Percentiles rank a stretch among this genome's conserved stretches.
Conservation (phyloP, 2,113 vertebrate species). For the Podocnemis expansa region DNA sequence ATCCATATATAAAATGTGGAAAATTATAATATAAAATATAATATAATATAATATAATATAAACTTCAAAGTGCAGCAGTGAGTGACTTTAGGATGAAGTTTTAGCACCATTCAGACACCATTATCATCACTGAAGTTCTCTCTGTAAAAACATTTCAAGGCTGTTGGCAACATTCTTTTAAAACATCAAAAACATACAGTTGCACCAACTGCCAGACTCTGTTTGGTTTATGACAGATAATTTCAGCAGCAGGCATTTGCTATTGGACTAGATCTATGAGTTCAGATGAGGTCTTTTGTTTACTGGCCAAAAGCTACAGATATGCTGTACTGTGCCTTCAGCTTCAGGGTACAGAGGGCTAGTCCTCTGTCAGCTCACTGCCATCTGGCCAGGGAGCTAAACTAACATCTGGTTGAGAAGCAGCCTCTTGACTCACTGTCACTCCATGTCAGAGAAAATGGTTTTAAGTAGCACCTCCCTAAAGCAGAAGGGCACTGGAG, state of each 20-base stretch:
- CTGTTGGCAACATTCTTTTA: neutral
- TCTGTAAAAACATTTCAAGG: neutral
- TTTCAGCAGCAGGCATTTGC: constrained; percentile 26
- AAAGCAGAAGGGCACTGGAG: neutral
- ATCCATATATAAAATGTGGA: neutral
- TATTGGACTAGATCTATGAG: constrained; percentile 14
- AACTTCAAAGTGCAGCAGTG: rapidly evolving
- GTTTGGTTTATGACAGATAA: neutral
- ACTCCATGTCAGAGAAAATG: neutral
- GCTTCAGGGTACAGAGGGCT: constrained; percentile 26
- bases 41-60: neutral
- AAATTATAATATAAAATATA: neutral
- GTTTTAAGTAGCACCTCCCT: neutral
- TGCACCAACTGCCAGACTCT: neutral
- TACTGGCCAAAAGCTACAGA: constrained; percentile 16
- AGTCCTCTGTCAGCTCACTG: neutral
- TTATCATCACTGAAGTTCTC: neutral
- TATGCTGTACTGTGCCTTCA: neutral
- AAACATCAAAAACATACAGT: neutral
- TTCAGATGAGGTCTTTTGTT: constrained; percentile 24
- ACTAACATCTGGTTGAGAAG: constrained; percentile 48
- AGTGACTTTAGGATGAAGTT: neutral
- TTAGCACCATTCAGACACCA: neutral
- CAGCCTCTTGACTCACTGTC: constrained; percentile 1
- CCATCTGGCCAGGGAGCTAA: constrained; percentile 60